Base-by-base conservation (phyloP, 2,113 vertebrate species). In the Haemorhous mexicanus region DNA sequence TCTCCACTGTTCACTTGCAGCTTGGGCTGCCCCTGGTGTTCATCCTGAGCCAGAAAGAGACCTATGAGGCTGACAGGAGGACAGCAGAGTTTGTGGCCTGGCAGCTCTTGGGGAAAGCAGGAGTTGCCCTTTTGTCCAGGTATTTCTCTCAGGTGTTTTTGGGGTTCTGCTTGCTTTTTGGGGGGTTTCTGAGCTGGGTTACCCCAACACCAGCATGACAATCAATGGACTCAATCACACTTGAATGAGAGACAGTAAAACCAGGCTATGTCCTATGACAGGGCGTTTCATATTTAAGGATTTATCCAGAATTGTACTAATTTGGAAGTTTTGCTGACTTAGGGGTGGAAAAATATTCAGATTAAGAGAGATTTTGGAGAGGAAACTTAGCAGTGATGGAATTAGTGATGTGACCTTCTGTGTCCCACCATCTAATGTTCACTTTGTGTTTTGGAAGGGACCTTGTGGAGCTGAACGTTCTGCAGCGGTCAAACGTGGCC, bases 21-120 rank as follows among this genome's bases (percentile, higher is more conserved):
- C 98, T 99, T 13, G 98, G 98, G 52, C 97, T 98, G 5, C 99
- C 99, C 0, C 97, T 99, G 87, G 97, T 99, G 64, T 99, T 99
- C 95, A 97, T 99, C 76, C 98, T 99, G 94, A 98, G 98, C 84
- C 98, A 94, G 69, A 96, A 98, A 4, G 98, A 98, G 28, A 99
- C 99, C 1, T 92, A 98, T 2, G 98, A 98, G 81, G 97, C 98
- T 28, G 99, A 99, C 93, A 97, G 95, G 95, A 97, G 86, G 94
- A 98, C 97, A 7, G 99, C 99, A 74, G 97, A 98, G 67, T 95
- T 97, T 63, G 94, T 99, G 77, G 99, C 99, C 55, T 98, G 98
- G 99, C 97, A 96, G 95, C 98, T 99, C 30, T 68, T 99, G 37
- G 99, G 99, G 64, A 98, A 99, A 78, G 98, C 98, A 6, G 98